Conservation (phyloP, 2,797 vertebrate species). For the Karalla daura region DNA sequence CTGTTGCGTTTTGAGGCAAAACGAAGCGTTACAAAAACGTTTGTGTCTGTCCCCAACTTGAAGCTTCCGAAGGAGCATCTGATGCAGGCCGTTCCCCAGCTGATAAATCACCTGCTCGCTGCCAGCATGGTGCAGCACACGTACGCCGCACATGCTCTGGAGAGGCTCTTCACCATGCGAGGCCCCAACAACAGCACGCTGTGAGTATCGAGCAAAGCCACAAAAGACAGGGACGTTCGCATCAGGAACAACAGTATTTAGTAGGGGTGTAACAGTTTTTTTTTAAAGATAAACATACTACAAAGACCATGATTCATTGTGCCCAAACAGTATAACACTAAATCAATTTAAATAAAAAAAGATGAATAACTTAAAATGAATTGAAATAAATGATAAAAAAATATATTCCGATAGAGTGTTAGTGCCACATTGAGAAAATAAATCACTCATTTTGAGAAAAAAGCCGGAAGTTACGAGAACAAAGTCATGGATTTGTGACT, state of each 20-base stretch:
- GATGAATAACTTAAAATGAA: too few relatives aligned
- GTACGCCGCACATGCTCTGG: slow-evolving; percentile 95
- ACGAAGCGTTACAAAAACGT: background rate
- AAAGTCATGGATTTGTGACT: too few relatives aligned
- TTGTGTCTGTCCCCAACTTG: slow-evolving; percentile 4
- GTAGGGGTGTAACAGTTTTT: background rate
- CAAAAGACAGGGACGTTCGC: background rate
- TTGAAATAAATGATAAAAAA: too few relatives aligned
- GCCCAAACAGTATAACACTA: too few relatives aligned
- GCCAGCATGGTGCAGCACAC: slow-evolving; percentile 97
- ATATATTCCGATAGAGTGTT: too few relatives aligned
- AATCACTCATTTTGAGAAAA: too few relatives aligned
- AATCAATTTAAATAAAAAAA: too few relatives aligned
- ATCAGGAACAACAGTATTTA: background rate
- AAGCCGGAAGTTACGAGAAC: too few relatives aligned
- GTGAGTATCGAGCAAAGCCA: slow-evolving; percentile 80
- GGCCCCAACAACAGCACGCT: slow-evolving; percentile 91
- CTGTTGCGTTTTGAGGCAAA: background rate
- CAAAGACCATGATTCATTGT: too few relatives aligned
- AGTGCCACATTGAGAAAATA: too few relatives aligned
- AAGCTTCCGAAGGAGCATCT: slow-evolving; percentile 98
- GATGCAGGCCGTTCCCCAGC: slow-evolving; percentile 91
- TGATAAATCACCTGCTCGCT: slow-evolving; percentile 93
- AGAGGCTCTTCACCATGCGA: slow-evolving; percentile 97
- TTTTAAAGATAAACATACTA: background rate